These are phyloP conservation scores for Pseudomyrmex dendroicus DNA, from an alignment of 1,140 invertebrate genomes.

Conservation along the genomic window DNA sequence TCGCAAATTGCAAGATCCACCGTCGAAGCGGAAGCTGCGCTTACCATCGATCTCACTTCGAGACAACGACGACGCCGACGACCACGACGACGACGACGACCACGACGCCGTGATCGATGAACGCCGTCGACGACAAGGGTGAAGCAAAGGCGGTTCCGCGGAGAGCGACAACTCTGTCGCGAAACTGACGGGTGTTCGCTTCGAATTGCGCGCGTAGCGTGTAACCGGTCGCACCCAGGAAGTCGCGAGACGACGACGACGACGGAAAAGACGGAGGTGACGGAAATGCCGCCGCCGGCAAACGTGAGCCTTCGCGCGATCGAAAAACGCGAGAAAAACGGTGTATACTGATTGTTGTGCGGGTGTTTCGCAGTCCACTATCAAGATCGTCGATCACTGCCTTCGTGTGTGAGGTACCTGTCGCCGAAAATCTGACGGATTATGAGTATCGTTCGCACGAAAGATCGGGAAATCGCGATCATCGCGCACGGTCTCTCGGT, in stretches of 20 bases:
- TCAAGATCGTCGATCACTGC: constrained; percentile 52
- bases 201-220: constrained; percentile 53
- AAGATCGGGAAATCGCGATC: constrained; percentile 29
- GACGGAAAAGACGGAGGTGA: constrained; percentile 21
- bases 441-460: not conserved
- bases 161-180: constrained; percentile 23
- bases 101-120: constrained; percentile 51
- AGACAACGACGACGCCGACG: constrained; percentile 25
- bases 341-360: constrained; percentile 36
- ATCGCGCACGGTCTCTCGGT: constrained; percentile 2
- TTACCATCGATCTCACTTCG: constrained; percentile 43
- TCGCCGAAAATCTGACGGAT: not conserved
- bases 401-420: constrained; percentile 55
- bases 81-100: constrained; percentile 15
- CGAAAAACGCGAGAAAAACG: not conserved
- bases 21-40: constrained; percentile 54
- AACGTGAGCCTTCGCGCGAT: constrained; percentile 1
- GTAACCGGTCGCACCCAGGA: constrained; percentile 22
- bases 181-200: constrained; percentile 19
- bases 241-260: constrained; percentile 12
- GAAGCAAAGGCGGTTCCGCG: constrained; percentile 39
- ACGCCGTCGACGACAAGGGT: constrained; percentile 30
- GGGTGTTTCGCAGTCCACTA: constrained; percentile 36
- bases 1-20: constrained; percentile 46
- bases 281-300: constrained; percentile 9